Base-by-base conservation (phyloP, 2,113 vertebrate species). In the Rhineura floridana region DNA sequence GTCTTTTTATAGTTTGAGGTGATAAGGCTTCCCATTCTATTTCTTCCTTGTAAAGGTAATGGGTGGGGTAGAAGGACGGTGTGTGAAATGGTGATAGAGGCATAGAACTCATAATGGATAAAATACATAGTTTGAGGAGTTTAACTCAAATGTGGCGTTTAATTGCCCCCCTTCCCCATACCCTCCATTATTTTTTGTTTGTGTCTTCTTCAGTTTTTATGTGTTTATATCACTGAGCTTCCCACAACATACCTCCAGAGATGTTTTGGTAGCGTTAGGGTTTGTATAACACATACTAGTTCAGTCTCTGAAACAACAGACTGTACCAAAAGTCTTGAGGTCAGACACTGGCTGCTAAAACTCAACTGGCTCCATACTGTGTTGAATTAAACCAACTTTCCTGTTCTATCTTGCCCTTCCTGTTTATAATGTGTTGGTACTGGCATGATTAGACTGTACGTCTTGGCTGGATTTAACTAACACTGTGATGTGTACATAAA, bases 401-500 rank as follows among this genome's bases (percentile, higher is more conserved):
- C 78, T 90, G 17, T 85, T 83, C 48, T 88, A 75, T 55, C 89
- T 84, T 88, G 63, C 44, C 86, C 88, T 86, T 90, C 89, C 90
- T 65, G 30, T 84, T 67, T 44, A 10, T 69, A 46, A 39, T 0
- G 2, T 70, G 86, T 88, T 92, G 90, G 85, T 85, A 1, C 81
- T 73, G 91, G 78, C 92, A 91, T 91, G 90, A 46, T 91, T 36
- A 90, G 90, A 94, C 63, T 36, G 0, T 69, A 67, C 1, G 6
- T 86, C 86, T 90, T 88, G 93, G 92, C 94, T 91, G 95, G 93
- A 93, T 94, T 93, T 87, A 33, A 90, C 87, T 15, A 96, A 94
- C 95, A 95, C 95, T 95, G 95, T 96, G 95, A 95, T 93, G 90
- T 92, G 91, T 93, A 91, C 65, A 95, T 91, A 93, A 88, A 3